Evolutionary conservation across 2,888 invertebrate genomes (phyloP).

Genomic region (Athalia rosae): DNA sequence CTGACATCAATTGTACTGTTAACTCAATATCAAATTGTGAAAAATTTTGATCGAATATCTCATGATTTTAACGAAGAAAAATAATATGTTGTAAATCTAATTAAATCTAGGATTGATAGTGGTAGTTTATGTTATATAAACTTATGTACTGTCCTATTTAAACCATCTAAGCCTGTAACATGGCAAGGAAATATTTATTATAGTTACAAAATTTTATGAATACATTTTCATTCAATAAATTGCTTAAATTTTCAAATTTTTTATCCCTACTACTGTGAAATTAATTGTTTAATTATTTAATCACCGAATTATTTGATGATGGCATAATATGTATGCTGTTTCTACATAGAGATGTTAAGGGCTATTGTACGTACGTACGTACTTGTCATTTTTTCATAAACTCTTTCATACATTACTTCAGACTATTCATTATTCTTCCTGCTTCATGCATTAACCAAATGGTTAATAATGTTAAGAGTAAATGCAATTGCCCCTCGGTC

Average conservation of each 20-base stretch:
- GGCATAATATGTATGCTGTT: not conserved
- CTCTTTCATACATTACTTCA: conserved; percentile 24
- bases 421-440: conserved; percentile 55
- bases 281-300: not conserved
- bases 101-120: not conserved
- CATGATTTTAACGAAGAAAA: not conserved
- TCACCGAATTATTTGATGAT: not conserved
- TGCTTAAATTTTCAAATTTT: not conserved
- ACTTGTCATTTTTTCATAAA: no score
- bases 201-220: not conserved
- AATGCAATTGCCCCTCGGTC: conserved; percentile 60
- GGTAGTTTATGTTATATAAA: not conserved
- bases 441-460: conserved; percentile 65
- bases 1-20: not conserved
- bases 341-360: not conserved
- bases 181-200: conserved; percentile 6
- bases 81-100: not conserved
- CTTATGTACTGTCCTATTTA: not conserved
- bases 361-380: not conserved
- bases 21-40: not conserved
- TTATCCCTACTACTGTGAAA: not conserved
- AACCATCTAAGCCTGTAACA: not conserved
- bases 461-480: conserved; percentile 59
- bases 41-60: not conserved
- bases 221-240: not conserved